Evolutionary conservation across 1,140 invertebrate genomes (phyloP).

Genomic region (Odontomachus brunneus): DNA sequence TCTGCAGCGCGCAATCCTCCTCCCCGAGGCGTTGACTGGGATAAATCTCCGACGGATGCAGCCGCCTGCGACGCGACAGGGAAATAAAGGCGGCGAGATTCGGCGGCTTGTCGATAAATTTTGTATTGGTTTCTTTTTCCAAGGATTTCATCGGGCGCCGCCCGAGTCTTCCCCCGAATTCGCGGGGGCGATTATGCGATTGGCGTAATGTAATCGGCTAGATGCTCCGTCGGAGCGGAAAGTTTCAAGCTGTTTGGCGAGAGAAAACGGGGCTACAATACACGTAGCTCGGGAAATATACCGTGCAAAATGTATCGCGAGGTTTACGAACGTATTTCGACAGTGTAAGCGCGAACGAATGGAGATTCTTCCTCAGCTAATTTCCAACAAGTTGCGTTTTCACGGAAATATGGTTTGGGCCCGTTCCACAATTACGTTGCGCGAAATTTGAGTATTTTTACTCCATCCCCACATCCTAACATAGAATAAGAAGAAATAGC

Average conservation of each 20-base stretch:
- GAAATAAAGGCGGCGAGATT: slow-evolving; percentile 38
- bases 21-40: slow-evolving; percentile 49
- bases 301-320: not conserved
- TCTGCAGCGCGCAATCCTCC: slow-evolving; percentile 49
- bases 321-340: not conserved
- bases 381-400: no score
- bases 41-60: slow-evolving; percentile 55
- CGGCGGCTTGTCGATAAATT: slow-evolving; percentile 42
- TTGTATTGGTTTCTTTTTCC: slow-evolving; percentile 30
- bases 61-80: slow-evolving; percentile 13
- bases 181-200: slow-evolving; percentile 13
- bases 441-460: no score
- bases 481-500: no score
- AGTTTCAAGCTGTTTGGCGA: not conserved
- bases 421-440: no score
- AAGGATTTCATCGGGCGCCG: not conserved
- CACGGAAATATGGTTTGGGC: no score
- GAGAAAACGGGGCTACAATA: not conserved
- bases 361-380: no score
- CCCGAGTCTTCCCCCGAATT: not conserved
- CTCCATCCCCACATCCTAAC: no score
- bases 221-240: not conserved
- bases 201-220: slow-evolving; percentile 14
- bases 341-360: no score
- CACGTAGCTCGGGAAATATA: not conserved